These are phyloP conservation scores for Epirrita christyi DNA, from an alignment of 2,888 invertebrate genomes.

Conservation along the genomic window DNA sequence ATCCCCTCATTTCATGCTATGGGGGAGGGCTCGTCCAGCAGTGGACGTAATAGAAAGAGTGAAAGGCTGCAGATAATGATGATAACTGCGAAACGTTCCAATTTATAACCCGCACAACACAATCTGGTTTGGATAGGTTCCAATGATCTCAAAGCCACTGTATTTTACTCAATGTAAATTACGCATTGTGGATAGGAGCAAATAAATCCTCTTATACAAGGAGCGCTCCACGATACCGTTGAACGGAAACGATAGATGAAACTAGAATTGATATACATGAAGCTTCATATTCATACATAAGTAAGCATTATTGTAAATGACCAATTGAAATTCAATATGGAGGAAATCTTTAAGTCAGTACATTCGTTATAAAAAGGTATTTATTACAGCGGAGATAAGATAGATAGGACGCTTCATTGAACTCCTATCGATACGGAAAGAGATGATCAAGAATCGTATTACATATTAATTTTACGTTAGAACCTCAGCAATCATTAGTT, in stretches of 20 bases:
- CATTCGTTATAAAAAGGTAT: conserved; percentile 23
- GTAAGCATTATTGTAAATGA: conserved; percentile 33
- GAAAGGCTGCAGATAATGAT: too few relatives aligned
- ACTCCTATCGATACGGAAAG: neutral
- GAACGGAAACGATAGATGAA: conserved; percentile 30
- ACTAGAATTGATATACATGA: conserved; percentile 28
- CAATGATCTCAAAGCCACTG: conserved; percentile 47
- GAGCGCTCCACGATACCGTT: conserved; percentile 44
- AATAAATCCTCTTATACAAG: conserved; percentile 46
- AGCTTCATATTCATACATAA: conserved; percentile 36
- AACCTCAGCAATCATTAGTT: neutral
- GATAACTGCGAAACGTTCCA: conserved; percentile 18
- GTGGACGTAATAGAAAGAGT: too few relatives aligned
- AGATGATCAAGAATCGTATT: conserved; percentile 3
- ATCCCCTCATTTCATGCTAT: too few relatives aligned
- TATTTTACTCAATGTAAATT: conserved; percentile 48
- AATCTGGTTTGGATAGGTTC: conserved; percentile 51
- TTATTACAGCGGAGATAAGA: conserved; percentile 9
- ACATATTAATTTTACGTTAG: neutral
- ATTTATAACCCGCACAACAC: conserved; percentile 27
- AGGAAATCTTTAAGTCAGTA: conserved; percentile 26
- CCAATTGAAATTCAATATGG: conserved; percentile 35
- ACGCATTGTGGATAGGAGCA: conserved; percentile 49
- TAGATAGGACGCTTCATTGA: conserved; percentile 13
- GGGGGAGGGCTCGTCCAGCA: too few relatives aligned